Percentiles rank a stretch among this genome's conserved stretches.
Evolutionary conservation across 2,888 invertebrate genomes (phyloP).

Genomic region (Hololepta plana): DNA sequence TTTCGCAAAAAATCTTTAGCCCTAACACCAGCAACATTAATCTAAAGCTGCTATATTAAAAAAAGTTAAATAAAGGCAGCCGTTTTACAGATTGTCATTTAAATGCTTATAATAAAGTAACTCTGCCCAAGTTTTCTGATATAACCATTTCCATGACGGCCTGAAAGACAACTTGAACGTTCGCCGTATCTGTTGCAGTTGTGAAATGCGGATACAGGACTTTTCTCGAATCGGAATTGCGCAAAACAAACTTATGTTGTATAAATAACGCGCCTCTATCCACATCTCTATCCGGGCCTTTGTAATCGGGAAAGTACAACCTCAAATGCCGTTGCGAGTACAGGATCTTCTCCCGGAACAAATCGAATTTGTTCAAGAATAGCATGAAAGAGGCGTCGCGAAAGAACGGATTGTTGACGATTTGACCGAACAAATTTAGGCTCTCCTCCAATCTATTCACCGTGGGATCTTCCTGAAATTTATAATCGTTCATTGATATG

Average conservation of each 20-base stretch:
- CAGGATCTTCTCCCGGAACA: conserved; percentile 44
- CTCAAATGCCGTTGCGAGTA: conserved; percentile 40
- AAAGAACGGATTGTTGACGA: conserved; percentile 46
- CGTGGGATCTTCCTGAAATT: conserved; percentile 35
- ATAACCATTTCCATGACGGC: conserved; percentile 48
- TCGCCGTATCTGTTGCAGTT: conserved; percentile 46
- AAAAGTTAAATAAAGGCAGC: not conserved
- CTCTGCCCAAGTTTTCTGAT: conserved; percentile 38
- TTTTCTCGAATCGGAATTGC: conserved; percentile 35
- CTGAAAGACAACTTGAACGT: conserved; percentile 45
- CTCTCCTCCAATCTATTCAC: conserved; percentile 46
- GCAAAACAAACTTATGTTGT: conserved; percentile 38
- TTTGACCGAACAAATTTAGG: conserved; percentile 41
- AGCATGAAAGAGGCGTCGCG: conserved; percentile 40
- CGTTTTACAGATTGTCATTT: not conserved
- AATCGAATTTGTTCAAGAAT: conserved; percentile 45
- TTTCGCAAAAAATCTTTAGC: no score
- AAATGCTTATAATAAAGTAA: conserved; percentile 29
- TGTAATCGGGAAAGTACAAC: conserved; percentile 39
- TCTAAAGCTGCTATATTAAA: not conserved
- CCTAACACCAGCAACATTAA: no score
- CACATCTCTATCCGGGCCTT: conserved; percentile 41
- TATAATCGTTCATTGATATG: no score
- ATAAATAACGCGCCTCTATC: conserved; percentile 43
- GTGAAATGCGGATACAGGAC: conserved; percentile 46